Evolutionary conservation across 2,113 vertebrate genomes (phyloP).

Genomic region (Oriolus oriolus): DNA sequence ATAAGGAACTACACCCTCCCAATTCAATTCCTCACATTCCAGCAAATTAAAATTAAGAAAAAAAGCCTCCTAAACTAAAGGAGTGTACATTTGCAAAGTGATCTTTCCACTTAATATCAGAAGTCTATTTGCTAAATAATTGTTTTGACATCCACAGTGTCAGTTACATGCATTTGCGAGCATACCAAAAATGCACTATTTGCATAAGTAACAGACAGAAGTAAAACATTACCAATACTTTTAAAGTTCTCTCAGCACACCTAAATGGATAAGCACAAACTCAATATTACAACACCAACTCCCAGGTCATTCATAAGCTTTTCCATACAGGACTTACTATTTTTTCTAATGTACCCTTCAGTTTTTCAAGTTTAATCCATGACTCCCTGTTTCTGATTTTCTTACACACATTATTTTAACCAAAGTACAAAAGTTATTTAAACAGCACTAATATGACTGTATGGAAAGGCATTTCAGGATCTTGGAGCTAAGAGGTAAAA

Average conservation of each 20-base stretch:
- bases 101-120: background rate
- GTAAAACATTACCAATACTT: background rate
- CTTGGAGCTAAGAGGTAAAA: background rate
- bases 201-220: background rate
- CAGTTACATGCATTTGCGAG: background rate
- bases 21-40: background rate
- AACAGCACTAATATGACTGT: background rate
- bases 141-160: background rate
- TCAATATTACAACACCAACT: background rate
- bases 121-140: background rate
- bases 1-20: background rate
- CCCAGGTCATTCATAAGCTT: background rate
- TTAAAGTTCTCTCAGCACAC: background rate
- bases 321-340: background rate
- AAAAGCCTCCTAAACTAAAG: background rate
- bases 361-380: background rate
- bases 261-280: background rate
- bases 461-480: background rate
- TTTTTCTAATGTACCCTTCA: background rate
- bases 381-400: background rate
- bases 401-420: background rate
- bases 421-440: background rate
- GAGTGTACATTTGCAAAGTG: fast-evolving
- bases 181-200: background rate
- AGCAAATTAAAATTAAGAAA: background rate